Evolutionary conservation across 2,888 invertebrate genomes (phyloP).

Genomic region (Dasysyrphus albostriatus): DNA sequence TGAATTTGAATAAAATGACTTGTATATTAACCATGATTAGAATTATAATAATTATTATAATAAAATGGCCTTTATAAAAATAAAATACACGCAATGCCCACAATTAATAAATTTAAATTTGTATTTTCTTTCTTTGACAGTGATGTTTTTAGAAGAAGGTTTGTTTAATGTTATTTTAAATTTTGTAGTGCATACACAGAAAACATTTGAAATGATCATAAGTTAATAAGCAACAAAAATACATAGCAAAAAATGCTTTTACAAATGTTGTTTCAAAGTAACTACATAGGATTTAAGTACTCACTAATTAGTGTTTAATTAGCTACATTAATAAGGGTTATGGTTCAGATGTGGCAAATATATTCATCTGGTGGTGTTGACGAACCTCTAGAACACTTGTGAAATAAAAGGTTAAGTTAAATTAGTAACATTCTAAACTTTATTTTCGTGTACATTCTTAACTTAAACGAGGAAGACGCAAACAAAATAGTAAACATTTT

Average conservation of each 20-base stretch:
- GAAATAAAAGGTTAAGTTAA: no score
- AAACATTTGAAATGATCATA: neutral
- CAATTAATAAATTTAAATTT: constrained; percentile 66
- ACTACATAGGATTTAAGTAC: no score
- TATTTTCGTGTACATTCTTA: no score
- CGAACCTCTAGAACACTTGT: no score
- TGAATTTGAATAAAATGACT: constrained; percentile 41
- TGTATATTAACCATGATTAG: constrained; percentile 40
- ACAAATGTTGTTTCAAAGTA: no score
- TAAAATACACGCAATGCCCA: constrained; percentile 47
- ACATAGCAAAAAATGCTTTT: neutral
- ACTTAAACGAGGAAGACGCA: no score
- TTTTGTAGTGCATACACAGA: neutral
- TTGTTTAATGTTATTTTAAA: neutral
- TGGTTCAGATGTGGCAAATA: no score
- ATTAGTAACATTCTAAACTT: no score
- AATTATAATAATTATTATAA: constrained; percentile 18
- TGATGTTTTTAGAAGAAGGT: neutral
- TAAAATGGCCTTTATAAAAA: constrained; percentile 34
- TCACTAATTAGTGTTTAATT: no score
- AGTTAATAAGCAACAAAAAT: neutral
- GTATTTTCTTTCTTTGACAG: constrained; percentile 53
- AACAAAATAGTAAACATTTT: no score
- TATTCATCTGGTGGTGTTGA: no score
- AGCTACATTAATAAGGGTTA: no score